Percentiles rank a stretch among this genome's conserved stretches.
phyloP scores from a whole-genome alignment of 2,888 invertebrate genomes.

The Lumbricus terrestris region DNA sequence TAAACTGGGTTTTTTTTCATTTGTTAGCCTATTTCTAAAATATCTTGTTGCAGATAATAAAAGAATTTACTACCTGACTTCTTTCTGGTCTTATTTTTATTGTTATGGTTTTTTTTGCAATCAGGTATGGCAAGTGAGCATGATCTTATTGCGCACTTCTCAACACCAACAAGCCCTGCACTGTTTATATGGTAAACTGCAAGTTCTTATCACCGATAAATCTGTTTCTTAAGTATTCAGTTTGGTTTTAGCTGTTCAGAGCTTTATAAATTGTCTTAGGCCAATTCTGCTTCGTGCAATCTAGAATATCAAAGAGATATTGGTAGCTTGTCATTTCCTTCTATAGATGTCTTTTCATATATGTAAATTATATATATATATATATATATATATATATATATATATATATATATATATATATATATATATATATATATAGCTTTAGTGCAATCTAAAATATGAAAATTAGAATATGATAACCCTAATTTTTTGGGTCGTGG shows the following conservation, averaged over 20 bases:
- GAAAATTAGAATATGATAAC: too few relatives aligned
- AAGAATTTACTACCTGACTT: background rate
- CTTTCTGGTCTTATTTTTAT: background rate
- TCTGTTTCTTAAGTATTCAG: background rate
- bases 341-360: too few relatives aligned
- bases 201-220: background rate
- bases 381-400: too few relatives aligned
- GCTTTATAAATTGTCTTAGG: background rate
- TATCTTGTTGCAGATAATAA: background rate
- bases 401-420: too few relatives aligned
- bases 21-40: background rate
- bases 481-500: too few relatives aligned
- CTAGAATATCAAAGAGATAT: too few relatives aligned
- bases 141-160: conserved; percentile 92
- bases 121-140: conserved; percentile 90
- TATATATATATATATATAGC: too few relatives aligned
- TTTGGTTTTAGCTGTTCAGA: background rate
- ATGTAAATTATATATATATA: too few relatives aligned
- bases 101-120: conserved; percentile 30
- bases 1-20: background rate
- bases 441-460: too few relatives aligned
- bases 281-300: background rate
- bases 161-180: conserved; percentile 85
- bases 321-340: too few relatives aligned
- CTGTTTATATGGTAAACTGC: conserved; percentile 74